Percentiles rank a stretch among this genome's conserved stretches.
These are phyloP conservation scores for Drosophila mimetica DNA, from an alignment of 2,888 invertebrate genomes.

Conservation along the genomic window DNA sequence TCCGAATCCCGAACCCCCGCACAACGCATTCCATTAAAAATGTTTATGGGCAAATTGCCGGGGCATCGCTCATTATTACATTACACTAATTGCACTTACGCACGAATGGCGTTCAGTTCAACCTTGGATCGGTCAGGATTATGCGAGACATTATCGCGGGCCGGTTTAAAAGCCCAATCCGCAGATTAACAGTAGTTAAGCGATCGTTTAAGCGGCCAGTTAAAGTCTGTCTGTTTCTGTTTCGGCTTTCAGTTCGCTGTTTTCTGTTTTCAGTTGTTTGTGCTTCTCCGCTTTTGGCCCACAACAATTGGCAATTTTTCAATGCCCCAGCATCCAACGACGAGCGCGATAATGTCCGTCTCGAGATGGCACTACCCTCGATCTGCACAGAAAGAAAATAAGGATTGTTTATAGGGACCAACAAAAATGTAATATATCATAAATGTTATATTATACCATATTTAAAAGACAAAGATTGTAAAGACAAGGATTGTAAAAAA, in stretches of 20 bases:
- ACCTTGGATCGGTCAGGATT: conserved; percentile 67
- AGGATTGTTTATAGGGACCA: neutral
- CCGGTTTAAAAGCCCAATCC: conserved; percentile 47
- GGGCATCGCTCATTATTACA: conserved; percentile 64
- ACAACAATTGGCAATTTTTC: conserved; percentile 70
- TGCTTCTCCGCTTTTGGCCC: conserved; percentile 16
- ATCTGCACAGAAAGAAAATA: conserved; percentile 9
- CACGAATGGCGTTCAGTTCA: conserved; percentile 72
- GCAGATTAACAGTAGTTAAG: conserved; percentile 78
- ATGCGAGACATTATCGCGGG: conserved; percentile 41
- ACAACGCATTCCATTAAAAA: conserved; percentile 40
- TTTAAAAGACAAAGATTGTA: neutral
- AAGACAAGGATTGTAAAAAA: no score
- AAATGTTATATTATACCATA: neutral
- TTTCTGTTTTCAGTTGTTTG: conserved; percentile 7
- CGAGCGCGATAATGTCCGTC: conserved; percentile 68
- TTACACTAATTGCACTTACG: conserved; percentile 78
- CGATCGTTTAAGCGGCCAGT: conserved; percentile 72
- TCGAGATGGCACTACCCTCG: conserved; percentile 50
- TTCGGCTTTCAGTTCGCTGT: neutral
- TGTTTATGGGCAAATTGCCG: conserved; percentile 56
- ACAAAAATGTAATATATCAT: neutral
- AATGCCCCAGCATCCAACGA: conserved; percentile 68
- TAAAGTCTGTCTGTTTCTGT: conserved; percentile 45
- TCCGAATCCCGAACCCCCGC: conserved; percentile 3